phyloP scores from a whole-genome alignment of 2,888 invertebrate genomes.

The Scaptomyza polygonia region DNA sequence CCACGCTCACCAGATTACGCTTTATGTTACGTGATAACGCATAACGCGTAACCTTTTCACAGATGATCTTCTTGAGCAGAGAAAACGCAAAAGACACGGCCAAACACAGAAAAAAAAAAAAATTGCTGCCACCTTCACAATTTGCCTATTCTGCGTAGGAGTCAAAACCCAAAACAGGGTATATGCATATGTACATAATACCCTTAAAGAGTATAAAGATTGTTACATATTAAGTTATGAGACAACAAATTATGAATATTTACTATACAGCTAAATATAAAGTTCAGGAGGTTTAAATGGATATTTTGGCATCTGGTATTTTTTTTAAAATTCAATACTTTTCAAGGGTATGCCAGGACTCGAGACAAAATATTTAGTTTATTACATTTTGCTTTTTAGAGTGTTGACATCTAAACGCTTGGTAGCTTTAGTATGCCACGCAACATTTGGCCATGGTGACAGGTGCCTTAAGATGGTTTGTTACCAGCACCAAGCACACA shows the following conservation, averaged over 20 bases:
- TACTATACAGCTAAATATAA: not conserved
- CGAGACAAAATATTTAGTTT: not conserved
- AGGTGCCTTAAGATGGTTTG: constrained; percentile 76
- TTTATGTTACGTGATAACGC: constrained; percentile 81
- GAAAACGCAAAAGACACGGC: constrained; percentile 40
- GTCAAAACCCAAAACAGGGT: constrained; percentile 21
- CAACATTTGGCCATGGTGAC: constrained; percentile 79
- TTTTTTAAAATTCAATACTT: not conserved
- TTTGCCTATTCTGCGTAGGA: constrained; percentile 34
- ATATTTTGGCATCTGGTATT: not conserved
- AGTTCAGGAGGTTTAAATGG: not conserved
- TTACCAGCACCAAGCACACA: constrained; percentile 28
- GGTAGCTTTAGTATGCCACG: constrained; percentile 73
- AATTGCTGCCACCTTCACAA: constrained; percentile 52
- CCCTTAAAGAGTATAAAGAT: not conserved
- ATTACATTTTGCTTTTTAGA: constrained; percentile 1
- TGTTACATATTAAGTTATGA: not conserved
- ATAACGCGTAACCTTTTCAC: constrained; percentile 79
- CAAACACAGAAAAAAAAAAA: constrained; percentile 1
- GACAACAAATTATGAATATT: constrained; percentile 6
- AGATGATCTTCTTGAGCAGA: constrained; percentile 78
- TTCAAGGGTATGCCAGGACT: constrained; percentile 32
- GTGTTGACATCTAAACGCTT: constrained; percentile 78
- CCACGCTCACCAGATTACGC: constrained; percentile 78
- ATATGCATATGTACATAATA: not conserved